Base-by-base conservation (phyloP, 92 coral and sea anemone genomes). In the Umimayanthus kanabou region DNA sequence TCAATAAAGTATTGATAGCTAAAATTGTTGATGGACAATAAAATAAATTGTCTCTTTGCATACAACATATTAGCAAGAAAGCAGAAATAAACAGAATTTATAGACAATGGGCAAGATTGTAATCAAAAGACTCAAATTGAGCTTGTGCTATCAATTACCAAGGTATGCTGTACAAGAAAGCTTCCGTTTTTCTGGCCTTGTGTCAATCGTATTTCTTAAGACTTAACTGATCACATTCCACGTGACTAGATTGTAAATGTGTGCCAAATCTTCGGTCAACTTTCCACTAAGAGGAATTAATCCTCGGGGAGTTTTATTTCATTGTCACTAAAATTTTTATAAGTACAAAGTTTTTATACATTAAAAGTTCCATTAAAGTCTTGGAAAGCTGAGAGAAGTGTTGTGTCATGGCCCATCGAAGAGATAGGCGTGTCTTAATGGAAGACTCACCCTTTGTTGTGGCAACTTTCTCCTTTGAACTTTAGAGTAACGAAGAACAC, bases 301-400 rank as follows among this genome's bases (percentile, higher is more conserved):
- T 83, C 87, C 87, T 45, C 87, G 43, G 87, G 87, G 87, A 83
- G 47, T 83, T 66, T 83, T 83, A 45, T 83, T 83, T 83, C 87
- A 45, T 91, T 84, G 82, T 73, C 95, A 90, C 90, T 86, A 80
- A 92, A 67, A 87, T 92, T 92, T 92, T 92, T 92, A 93, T 92
- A 92, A 92, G 91, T 92, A 91, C 91, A 90, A 90, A 90, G 87
- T 70, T 92, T 92, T 92, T 90, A 92, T 92, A 92, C 91, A 88
- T 92, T 88, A 92, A 91, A 61, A 92, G 92, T 72, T 77, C 78
- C 93, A 92, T 92, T 92, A 90, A 92, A 92, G 75, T 90, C 88
- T 92, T 89, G 91, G 89, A 92, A 87, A 83, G 87, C 87, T 40
- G 55, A 83, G 6, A 49, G 39, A 49, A 20, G 47, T 25, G 57